Evolutionary conservation across 2,113 vertebrate genomes (phyloP).

Genomic region (Mesitornis unicolor): DNA sequence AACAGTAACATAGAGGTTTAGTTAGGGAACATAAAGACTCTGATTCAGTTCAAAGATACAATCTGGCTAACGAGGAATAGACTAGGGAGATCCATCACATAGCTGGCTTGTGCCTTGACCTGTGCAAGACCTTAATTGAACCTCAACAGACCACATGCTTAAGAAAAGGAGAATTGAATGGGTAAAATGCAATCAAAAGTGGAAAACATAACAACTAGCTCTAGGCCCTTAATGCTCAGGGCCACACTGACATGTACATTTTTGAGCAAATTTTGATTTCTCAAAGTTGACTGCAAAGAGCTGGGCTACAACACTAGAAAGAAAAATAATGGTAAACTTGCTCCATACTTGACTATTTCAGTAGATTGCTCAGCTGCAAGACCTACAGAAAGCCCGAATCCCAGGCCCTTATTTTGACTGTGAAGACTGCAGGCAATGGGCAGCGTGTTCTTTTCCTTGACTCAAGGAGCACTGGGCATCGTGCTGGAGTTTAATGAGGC

Average conservation of each 20-base stretch:
- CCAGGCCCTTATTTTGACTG: not conserved
- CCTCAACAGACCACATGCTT: not conserved
- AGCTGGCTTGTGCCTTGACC: not conserved
- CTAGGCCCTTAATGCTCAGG: not conserved
- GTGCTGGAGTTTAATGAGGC: not conserved
- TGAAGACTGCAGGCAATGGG: not conserved
- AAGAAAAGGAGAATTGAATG: not conserved
- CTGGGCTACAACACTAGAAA: not conserved
- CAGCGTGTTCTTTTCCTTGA: not conserved
- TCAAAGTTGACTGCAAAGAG: not conserved
- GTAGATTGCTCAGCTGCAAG: not conserved
- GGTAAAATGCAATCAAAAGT: not conserved
- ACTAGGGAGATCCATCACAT: not conserved
- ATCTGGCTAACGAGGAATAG: not conserved
- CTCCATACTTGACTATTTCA: not conserved
- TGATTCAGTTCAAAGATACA: not conserved
- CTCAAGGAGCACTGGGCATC: not conserved
- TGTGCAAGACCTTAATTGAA: not conserved
- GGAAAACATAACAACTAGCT: not conserved
- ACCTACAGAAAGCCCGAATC: not conserved
- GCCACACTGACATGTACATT: not conserved
- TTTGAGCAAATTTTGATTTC: not conserved
- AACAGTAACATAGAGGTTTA: not conserved
- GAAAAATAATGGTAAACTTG: not conserved
- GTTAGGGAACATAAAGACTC: not conserved